Evolutionary conservation across 2,113 vertebrate genomes (phyloP).

Genomic region (Myotis yumanensis): DNA sequence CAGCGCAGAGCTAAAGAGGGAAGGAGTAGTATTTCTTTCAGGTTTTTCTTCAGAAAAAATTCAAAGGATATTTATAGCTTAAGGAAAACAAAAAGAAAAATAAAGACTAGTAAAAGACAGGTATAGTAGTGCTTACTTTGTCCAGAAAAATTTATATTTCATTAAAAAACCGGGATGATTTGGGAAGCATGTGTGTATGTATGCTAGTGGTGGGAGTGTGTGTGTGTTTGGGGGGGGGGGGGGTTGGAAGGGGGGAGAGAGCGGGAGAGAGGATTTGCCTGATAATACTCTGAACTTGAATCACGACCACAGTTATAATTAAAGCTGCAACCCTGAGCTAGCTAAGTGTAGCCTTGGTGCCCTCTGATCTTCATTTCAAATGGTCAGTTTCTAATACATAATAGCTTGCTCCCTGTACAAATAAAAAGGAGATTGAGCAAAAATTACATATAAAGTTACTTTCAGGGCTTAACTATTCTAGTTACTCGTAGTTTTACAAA

Average conservation of each 20-base stretch:
- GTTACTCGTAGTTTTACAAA: conserved; percentile 1
- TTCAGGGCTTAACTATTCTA: background rate
- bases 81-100: conserved; percentile 7
- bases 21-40: background rate
- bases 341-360: background rate
- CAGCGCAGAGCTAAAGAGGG: background rate
- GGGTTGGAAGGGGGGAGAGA: background rate
- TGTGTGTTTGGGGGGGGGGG: background rate
- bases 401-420: background rate
- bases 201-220: background rate
- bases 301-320: background rate
- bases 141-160: background rate
- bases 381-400: background rate
- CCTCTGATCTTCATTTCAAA: conserved; percentile 11
- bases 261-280: background rate
- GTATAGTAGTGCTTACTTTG: background rate
- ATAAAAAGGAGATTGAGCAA: background rate
- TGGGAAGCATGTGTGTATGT: background rate
- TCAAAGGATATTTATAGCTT: conserved; percentile 13
- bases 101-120: background rate
- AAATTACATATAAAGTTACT: background rate
- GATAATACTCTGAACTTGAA: background rate
- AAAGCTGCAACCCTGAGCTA: background rate
- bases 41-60: conserved; percentile 27
- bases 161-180: background rate